Evolutionary conservation across 1,140 invertebrate genomes (phyloP), one percentile per base, ranked within the genome.

Genomic region (Leptinotarsa undecemlineata): DNA sequence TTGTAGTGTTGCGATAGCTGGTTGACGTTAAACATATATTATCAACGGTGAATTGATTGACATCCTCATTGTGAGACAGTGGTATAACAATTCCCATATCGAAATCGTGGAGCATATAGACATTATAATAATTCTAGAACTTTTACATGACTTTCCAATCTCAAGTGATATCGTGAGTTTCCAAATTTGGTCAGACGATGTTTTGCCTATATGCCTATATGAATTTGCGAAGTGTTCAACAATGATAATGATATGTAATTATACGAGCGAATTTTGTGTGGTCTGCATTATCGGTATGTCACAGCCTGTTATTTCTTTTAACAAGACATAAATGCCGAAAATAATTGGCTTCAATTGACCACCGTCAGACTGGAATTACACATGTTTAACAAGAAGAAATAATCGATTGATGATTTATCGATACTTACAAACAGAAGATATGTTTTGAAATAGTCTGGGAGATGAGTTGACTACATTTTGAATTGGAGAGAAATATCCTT

Each of bases 271-370:
- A 26, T 42, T 42, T 33, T 42, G 20, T 68, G 66, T 68, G 66
- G 66, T 68, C 66, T 17, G n/a, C 66, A 68, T 42, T 4, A 68
- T 68, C 66, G 66, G 66, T 68, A 68, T 68, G n/a, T 68, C 66
- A 68, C 66, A 15, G 66, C 66, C 66, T 68, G 23, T 47, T 19
- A 20, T 42, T n/a, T 19, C 23, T 68, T 47, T 42, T 19, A 68
- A 47, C 42, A 19, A 19, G 33, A 68, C 66, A 47, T 19, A 19
- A 68, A 68, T 68, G 66, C 66, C 66, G 66, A 68, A 68, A 68
- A 26, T 68, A 68, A 68, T 68, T 68, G 66, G 66, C 11, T 17
- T 42, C 15, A 42, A 68, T 48, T 68, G 66, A n/a, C 66, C 51
- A 57, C 51, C 51, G 51, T 19, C 51, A 19, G 51, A 57, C 51